Evolutionary conservation across 2,888 invertebrate species (phyloP), one percentile per base, ranked within the genome.

Genomic region (Melangyna quadrimaculata): DNA sequence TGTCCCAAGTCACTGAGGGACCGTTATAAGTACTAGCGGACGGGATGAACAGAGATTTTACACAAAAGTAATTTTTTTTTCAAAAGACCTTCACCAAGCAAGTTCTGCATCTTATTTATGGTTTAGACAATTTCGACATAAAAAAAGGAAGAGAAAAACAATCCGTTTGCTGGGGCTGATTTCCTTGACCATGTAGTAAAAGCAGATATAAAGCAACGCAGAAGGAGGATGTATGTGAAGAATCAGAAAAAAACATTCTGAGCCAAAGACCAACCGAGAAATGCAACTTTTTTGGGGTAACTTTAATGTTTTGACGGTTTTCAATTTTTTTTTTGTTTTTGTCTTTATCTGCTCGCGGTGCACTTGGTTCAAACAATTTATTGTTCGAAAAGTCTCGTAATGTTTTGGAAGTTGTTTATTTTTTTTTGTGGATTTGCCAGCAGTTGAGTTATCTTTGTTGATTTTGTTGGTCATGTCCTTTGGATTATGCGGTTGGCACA

Each of bases 291-390:
- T 57, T 51, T 12, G 65, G 51, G 45, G 51, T 71, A 55, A 72
- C 71, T 69, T 72, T 70, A 69, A 69, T 86, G 77, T 80, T 86
- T 81, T 86, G 86, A 86, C 48, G 63, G 63, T 71, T 61, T 72
- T 24, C 22, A 48, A 12, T 61, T 61, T 61, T n/a, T 35, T 59
- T 37, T 37, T 45, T 19, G 17, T 10, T 22, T 7, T 59, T 35
- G 19, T 3, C 3, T 35, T 35, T 35, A 43, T 12, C 12, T 17
- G 77, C n/a, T n/a, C 5, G 72, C 63, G 63, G 73, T 80, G 77
- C 80, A 86, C 86, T 86, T 81, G 80, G 86, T 63, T 72, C 63
- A 65, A 81, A 69, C 86, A 86, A 86, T 86, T 86, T 86, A 86
- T 86, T 81, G 86, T 73, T 59, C 57, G 9, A 78, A 81, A 73